These are phyloP conservation scores for Drosophila watanabei DNA, from an alignment of 1,140 invertebrate genomes.

Conservation along the genomic window DNA sequence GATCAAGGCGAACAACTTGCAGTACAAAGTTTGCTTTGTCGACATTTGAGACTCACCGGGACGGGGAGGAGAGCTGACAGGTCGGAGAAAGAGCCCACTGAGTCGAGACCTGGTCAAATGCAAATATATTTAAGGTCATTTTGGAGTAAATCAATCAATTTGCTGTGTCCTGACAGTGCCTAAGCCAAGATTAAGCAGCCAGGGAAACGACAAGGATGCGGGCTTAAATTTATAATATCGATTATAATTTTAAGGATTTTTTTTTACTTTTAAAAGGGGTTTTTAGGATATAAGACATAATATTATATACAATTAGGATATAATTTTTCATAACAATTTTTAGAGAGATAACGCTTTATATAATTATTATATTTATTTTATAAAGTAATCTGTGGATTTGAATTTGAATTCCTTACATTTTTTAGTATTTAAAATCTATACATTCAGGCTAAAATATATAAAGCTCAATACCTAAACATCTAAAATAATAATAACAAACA, in stretches of 20 bases:
- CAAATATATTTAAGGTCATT: conserved; percentile 41
- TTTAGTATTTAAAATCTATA: too few relatives aligned
- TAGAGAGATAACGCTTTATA: too few relatives aligned
- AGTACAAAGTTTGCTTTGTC: conserved; percentile 33
- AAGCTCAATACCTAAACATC: too few relatives aligned
- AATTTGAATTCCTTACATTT: too few relatives aligned
- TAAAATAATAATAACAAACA: not conserved
- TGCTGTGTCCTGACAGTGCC: conserved; percentile 1
- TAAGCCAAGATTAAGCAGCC: conserved; percentile 1
- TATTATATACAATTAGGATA: too few relatives aligned
- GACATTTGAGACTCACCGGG: conserved; percentile 25
- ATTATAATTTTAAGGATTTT: not conserved
- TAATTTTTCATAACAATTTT: too few relatives aligned
- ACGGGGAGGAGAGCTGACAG: conserved; percentile 1
- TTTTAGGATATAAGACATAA: too few relatives aligned
- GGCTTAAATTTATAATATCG: not conserved
- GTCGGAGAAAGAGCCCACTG: conserved; percentile 20
- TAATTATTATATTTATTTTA: too few relatives aligned
- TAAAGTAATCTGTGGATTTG: too few relatives aligned
- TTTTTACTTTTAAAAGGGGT: too few relatives aligned
- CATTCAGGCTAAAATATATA: too few relatives aligned
- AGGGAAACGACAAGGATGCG: not conserved
- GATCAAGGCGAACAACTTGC: conserved; percentile 46
- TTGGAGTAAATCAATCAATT: conserved; percentile 41
- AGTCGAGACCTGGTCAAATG: conserved; percentile 40